Conservation (phyloP, 1,140 invertebrate genomes). For the Rhynchophorus ferrugineus region DNA sequence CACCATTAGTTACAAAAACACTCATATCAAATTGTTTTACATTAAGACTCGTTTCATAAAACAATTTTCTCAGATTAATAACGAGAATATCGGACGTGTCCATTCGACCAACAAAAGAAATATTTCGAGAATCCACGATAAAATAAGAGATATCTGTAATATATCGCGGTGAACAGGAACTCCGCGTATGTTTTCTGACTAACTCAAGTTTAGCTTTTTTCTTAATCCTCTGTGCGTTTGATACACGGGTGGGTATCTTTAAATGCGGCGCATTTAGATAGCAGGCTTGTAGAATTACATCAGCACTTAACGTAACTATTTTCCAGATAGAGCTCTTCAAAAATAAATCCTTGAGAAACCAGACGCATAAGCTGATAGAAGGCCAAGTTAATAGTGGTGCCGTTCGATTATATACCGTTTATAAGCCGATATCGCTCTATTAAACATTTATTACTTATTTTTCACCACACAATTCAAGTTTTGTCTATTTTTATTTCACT, state of each 20-base stretch:
- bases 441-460: neutral
- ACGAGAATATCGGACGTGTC: no score
- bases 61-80: no score
- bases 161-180: neutral
- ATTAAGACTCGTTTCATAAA: no score
- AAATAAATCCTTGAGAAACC: slow-evolving; percentile 10
- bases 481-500: no score
- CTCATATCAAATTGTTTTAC: no score
- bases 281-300: slow-evolving; percentile 12
- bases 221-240: neutral
- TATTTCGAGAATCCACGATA: neutral
- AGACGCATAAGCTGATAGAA: slow-evolving; percentile 2
- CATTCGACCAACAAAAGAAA: neutral
- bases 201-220: neutral
- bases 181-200: neutral
- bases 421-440: neutral
- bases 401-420: neutral
- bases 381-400: neutral
- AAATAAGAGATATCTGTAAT: neutral
- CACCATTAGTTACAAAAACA: no score
- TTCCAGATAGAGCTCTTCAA: slow-evolving; percentile 10
- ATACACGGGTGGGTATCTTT: neutral
- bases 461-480: no score
- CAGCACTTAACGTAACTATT: slow-evolving; percentile 17
- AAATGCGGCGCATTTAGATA: slow-evolving; percentile 7